Evolutionary conservation across 2,888 invertebrate genomes (phyloP).

Genomic region (Plemyria rubiginata): DNA sequence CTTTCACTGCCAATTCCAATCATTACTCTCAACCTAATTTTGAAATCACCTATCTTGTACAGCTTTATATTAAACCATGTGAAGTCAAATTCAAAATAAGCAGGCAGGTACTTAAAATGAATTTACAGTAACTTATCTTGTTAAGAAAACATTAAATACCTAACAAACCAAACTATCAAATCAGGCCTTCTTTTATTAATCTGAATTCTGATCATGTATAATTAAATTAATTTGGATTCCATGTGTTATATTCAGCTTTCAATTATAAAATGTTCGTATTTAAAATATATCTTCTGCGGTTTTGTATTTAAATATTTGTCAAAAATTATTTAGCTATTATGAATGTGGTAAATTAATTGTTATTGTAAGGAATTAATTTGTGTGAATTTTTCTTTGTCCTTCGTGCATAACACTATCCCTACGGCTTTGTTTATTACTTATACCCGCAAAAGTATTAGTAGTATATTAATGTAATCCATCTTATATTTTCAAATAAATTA

Average conservation of each 20-base stretch:
- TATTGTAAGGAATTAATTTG: background rate
- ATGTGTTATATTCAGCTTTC: conserved; percentile 12
- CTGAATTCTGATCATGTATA: background rate
- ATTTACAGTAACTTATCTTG: conserved; percentile 4
- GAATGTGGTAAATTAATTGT: conserved; percentile 3
- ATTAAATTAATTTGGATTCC: background rate
- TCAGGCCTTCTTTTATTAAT: background rate
- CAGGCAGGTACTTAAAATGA: background rate
- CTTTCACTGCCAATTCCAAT: conserved; percentile 6
- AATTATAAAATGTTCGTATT: conserved; percentile 1
- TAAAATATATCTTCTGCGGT: background rate
- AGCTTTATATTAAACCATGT: conserved; percentile 7
- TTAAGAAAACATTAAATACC: background rate
- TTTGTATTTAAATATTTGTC: conserved; percentile 9
- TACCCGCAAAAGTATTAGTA: conserved; percentile 25
- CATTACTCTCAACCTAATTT: conserved; percentile 8
- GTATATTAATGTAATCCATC: conserved; percentile 29
- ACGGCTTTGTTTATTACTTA: conserved; percentile 17
- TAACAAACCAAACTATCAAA: background rate
- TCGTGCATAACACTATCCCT: conserved; percentile 7
- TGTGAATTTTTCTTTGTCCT: conserved; percentile 19
- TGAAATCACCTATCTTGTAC: conserved; percentile 5
- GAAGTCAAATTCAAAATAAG: background rate
- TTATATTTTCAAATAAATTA: conserved; percentile 21
- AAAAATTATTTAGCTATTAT: conserved; percentile 5